Percentiles rank a stretch among this genome's conserved stretches.
These are phyloP conservation scores for Hypena proboscidalis DNA, from an alignment of 2,888 invertebrate genomes.

Conservation along the genomic window DNA sequence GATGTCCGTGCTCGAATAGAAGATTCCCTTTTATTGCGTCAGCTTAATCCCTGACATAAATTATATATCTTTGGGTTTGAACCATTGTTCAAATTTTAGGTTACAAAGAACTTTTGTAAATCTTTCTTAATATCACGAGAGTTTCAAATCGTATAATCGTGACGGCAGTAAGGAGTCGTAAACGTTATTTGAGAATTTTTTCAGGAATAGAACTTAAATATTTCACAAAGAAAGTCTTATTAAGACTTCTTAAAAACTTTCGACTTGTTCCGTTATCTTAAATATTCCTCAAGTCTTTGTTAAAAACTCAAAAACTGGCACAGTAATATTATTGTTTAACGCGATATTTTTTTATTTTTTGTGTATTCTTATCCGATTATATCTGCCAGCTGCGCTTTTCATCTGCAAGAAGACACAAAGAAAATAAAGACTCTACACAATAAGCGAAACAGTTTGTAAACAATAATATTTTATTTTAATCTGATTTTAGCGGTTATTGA, in stretches of 20 bases:
- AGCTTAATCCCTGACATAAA: constrained; percentile 56
- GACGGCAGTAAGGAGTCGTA: constrained; percentile 26
- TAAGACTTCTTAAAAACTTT: constrained; percentile 26
- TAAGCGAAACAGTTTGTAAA: no score
- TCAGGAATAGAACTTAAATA: constrained; percentile 20
- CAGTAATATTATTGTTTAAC: no score
- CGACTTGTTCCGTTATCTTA: constrained; percentile 18
- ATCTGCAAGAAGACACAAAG: no score
- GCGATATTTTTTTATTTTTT: no score
- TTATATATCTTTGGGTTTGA: constrained; percentile 44
- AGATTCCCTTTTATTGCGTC: constrained; percentile 53
- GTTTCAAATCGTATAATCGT: constrained; percentile 12
- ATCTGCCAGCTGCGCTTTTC: no score
- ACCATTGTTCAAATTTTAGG: constrained; percentile 20
- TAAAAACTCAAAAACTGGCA: neutral
- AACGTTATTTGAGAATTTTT: constrained; percentile 24
- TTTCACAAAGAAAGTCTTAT: no score
- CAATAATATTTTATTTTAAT: no score
- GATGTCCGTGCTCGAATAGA: constrained; percentile 46
- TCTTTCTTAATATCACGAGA: constrained; percentile 16
- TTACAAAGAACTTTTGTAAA: constrained; percentile 15
- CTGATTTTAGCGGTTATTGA: no score
- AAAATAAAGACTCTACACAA: no score
- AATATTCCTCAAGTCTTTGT: constrained; percentile 8
- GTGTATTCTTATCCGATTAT: no score